A percentile compares a stretch with the other conserved stretches of the same genome.
These are phyloP conservation scores for Nixonia krombeini DNA, from an alignment of 1,140 invertebrate genomes.

Conservation along the genomic window DNA sequence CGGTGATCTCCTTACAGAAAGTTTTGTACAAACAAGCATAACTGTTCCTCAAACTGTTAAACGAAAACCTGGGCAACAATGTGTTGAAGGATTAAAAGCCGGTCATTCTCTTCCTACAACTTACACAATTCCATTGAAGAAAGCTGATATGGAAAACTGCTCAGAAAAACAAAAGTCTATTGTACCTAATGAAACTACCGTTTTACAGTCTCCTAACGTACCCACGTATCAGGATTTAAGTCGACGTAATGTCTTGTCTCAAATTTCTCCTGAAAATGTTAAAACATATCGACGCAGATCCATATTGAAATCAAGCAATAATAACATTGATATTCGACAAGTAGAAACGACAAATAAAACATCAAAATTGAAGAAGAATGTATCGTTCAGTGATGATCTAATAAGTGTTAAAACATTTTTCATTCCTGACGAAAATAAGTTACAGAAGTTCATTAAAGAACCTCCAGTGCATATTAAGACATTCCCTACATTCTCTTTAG, in stretches of 20 bases:
- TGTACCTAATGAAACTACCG: too few species aligned
- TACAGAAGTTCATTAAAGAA: conserved; percentile 40
- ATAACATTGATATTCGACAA: too few species aligned
- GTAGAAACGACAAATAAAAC: too few species aligned
- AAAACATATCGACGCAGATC: too few species aligned
- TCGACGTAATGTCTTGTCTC: too few species aligned
- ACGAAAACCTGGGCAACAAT: neutral
- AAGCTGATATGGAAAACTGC: neutral
- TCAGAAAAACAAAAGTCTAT: neutral
- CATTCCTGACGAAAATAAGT: neutral
- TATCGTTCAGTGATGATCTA: neutral
- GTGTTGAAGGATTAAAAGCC: too few species aligned
- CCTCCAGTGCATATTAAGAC: conserved; percentile 35
- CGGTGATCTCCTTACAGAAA: conserved; percentile 16
- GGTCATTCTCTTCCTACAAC: too few species aligned
- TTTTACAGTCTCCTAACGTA: too few species aligned
- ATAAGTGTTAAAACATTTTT: neutral
- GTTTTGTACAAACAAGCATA: conserved; percentile 16
- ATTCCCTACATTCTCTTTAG: conserved; percentile 15
- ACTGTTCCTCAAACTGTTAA: neutral
- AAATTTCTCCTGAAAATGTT: too few species aligned
- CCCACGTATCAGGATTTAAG: too few species aligned
- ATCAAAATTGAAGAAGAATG: neutral
- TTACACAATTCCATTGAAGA: too few species aligned
- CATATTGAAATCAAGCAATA: too few species aligned